Evolutionary conservation across 92 coral and sea anemone species (phyloP).

Genomic region (Siderastrea radians): DNA sequence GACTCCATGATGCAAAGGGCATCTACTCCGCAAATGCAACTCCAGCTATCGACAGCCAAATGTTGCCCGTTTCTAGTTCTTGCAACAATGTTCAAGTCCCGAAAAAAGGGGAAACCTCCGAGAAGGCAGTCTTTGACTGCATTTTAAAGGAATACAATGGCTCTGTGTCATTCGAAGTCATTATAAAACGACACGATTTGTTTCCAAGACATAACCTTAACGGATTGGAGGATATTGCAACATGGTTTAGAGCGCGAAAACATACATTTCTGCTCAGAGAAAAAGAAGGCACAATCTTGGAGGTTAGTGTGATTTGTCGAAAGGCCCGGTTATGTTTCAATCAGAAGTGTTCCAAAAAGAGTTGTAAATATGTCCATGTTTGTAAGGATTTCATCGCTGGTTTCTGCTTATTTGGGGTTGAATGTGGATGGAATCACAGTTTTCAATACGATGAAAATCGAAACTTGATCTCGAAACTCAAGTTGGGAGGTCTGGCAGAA

Average conservation of each 20-base stretch:
- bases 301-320: slow-evolving; percentile 42
- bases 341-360: slow-evolving; percentile 16
- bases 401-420: slow-evolving; percentile 48
- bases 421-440: slow-evolving; percentile 51
- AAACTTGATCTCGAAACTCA: slow-evolving; percentile 40
- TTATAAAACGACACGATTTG: slow-evolving; percentile 45
- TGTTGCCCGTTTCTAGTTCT: slow-evolving; percentile 24
- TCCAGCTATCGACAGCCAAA: neutral
- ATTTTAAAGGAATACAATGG: slow-evolving; percentile 58
- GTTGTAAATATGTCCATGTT: slow-evolving; percentile 55
- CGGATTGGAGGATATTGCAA: slow-evolving; percentile 35
- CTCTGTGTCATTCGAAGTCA: slow-evolving; percentile 34
- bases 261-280: slow-evolving; percentile 53
- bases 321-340: slow-evolving; percentile 56
- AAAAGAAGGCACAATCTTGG: slow-evolving; percentile 36
- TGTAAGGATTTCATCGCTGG: slow-evolving; percentile 64
- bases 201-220: slow-evolving; percentile 8
- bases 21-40: neutral
- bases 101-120: slow-evolving; percentile 14
- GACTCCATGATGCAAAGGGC: neutral
- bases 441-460: slow-evolving; percentile 32
- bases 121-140: slow-evolving; percentile 61
- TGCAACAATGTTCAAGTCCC: slow-evolving; percentile 22
- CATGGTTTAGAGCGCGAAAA: slow-evolving; percentile 49
- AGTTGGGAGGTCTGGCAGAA: slow-evolving; percentile 49